A percentile compares a stretch with the other conserved stretches of the same genome.
Conservation (phyloP, 1,140 invertebrate species). For the Holotrichia oblita region DNA sequence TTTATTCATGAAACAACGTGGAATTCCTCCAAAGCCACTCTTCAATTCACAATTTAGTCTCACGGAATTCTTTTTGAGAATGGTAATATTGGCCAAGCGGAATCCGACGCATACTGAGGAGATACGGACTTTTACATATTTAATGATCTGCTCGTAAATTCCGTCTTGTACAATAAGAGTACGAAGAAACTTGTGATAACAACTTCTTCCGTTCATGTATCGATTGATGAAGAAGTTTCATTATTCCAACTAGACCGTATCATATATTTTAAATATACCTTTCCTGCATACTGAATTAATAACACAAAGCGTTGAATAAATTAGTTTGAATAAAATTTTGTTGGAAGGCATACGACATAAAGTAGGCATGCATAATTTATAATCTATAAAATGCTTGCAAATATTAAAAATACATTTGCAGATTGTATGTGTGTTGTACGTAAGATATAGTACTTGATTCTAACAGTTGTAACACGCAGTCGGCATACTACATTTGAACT, state of each 20-base stretch:
- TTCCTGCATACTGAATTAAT: constrained; percentile 10
- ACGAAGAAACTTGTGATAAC: constrained; percentile 32
- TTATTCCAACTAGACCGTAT: neutral
- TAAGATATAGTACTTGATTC: no score
- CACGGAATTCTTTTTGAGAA: neutral
- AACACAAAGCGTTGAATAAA: neutral
- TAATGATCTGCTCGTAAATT: constrained; percentile 31
- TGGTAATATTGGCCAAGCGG: constrained; percentile 15
- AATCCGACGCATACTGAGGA: constrained; percentile 21
- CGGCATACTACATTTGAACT: no score
- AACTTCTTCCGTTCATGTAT: constrained; percentile 25
- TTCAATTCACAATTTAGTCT: constrained; percentile 31
- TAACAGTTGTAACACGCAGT: no score
- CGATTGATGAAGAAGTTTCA: neutral
- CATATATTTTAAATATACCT: constrained; percentile 24
- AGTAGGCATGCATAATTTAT: neutral
- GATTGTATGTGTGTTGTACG: neutral
- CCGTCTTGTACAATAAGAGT: constrained; percentile 14
- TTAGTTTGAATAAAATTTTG: neutral
- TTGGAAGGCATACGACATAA: neutral
- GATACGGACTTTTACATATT: constrained; percentile 31
- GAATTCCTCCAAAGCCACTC: constrained; percentile 14
- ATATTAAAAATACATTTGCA: neutral
- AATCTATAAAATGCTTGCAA: neutral
- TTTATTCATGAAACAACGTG: constrained; percentile 22